phyloP scores from a whole-genome alignment of 2,888 invertebrate species.

The Heliconius ethilla region DNA sequence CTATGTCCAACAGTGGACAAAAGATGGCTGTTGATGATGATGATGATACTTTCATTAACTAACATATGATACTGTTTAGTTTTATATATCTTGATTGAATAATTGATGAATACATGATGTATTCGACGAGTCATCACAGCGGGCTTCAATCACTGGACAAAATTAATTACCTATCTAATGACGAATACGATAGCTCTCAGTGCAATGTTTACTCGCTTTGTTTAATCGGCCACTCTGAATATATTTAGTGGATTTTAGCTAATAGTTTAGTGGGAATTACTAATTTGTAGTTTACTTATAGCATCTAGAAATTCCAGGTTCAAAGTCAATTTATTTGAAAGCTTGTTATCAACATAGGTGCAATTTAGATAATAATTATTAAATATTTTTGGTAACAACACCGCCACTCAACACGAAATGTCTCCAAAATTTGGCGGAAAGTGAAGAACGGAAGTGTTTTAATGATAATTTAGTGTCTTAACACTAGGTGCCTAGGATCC shows the following conservation, averaged over 20 bases:
- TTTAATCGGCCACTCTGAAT: constrained; percentile 27
- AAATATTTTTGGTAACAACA: no score
- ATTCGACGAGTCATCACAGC: constrained; percentile 35
- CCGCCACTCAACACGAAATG: no score
- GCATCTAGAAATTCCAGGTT: background rate
- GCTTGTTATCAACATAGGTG: no score
- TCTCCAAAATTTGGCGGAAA: no score
- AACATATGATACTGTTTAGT: no score
- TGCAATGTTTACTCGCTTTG: constrained; percentile 35
- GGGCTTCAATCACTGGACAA: constrained; percentile 39
- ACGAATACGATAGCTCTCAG: constrained; percentile 32
- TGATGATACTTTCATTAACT: no score
- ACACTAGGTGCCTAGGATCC: no score
- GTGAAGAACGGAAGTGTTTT: no score
- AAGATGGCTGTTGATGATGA: no score
- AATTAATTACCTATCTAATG: constrained; percentile 38
- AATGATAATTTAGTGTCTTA: no score
- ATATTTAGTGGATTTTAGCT: background rate
- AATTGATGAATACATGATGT: constrained; percentile 25
- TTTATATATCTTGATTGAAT: background rate
- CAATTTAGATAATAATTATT: no score
- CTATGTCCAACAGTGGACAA: no score
- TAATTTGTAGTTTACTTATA: background rate
- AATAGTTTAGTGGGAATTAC: background rate
- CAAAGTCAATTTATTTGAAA: background rate